These are phyloP conservation scores for Lepidothrix coronata DNA, from an alignment of 2,113 vertebrate genomes.

Conservation along the genomic window DNA sequence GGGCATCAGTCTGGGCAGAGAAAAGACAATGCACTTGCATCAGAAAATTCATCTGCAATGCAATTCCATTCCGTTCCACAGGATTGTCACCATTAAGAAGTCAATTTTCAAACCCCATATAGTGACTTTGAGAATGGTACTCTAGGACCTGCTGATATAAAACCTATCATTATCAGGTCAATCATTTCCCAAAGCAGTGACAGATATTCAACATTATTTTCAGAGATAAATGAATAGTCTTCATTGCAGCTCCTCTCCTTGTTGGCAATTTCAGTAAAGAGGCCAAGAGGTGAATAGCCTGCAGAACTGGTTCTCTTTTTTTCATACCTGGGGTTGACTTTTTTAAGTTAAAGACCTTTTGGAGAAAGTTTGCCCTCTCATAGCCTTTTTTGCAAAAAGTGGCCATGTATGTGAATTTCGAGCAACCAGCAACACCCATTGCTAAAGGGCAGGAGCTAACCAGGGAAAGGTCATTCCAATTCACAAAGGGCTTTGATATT, in stretches of 20 bases:
- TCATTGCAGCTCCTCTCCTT: not conserved
- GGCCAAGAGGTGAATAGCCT: constrained; percentile 58
- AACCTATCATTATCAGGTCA: constrained; percentile 54
- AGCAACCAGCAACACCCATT: constrained; percentile 52
- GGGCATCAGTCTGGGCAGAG: not conserved
- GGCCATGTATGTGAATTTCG: constrained; percentile 20
- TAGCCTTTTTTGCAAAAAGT: constrained; percentile 15
- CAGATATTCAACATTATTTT: constrained; percentile 64
- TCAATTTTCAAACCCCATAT: constrained; percentile 48
- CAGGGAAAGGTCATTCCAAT: constrained; percentile 65
- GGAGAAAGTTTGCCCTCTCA: constrained; percentile 45
- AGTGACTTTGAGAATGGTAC: constrained; percentile 41
- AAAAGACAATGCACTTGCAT: not conserved
- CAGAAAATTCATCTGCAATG: constrained; percentile 2
- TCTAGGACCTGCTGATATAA: constrained; percentile 49
- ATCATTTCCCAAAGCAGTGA: constrained; percentile 56
- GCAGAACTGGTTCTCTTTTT: constrained; percentile 36
- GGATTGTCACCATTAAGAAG: constrained; percentile 24
- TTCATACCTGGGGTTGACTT: constrained; percentile 19
- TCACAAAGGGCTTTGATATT: constrained; percentile 62
- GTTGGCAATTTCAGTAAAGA: constrained; percentile 51
- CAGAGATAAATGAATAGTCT: constrained; percentile 52
- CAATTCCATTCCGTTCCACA: constrained; percentile 7
- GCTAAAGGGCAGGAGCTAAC: constrained; percentile 59
- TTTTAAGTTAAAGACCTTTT: constrained; percentile 53